Evolutionary conservation across 2,113 vertebrate species (phyloP).

Genomic region (Fregata magnificens): DNA sequence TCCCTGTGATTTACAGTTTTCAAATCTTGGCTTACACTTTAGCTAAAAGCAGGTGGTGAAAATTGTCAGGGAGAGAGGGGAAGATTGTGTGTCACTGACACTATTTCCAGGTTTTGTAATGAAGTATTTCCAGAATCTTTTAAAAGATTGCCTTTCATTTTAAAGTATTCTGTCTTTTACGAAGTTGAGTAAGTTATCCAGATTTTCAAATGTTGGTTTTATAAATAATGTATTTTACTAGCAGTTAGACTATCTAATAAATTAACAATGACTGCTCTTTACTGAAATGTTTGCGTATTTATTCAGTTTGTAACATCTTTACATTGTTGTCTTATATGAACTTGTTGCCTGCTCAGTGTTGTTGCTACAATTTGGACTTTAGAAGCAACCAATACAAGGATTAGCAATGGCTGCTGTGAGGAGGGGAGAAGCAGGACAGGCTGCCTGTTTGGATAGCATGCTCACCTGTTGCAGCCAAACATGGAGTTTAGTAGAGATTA

Average conservation of each 20-base stretch:
- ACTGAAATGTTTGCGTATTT: background rate
- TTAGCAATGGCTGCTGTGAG: background rate
- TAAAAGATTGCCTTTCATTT: background rate
- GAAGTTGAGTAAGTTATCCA: background rate
- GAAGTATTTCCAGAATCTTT: background rate
- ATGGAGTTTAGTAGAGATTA: background rate
- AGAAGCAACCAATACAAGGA: background rate
- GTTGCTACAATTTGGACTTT: background rate
- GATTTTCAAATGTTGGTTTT: background rate
- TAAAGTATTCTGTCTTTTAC: background rate
- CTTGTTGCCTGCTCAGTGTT: background rate
- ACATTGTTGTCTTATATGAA: background rate
- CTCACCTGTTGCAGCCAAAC: background rate
- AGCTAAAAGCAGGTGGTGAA: slow-evolving; percentile 9
- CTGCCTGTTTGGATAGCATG: background rate
- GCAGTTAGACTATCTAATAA: background rate
- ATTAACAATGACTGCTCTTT: background rate
- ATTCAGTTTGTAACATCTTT: background rate
- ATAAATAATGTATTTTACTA: background rate
- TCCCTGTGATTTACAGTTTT: background rate
- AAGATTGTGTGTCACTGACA: background rate
- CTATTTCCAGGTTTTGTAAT: background rate
- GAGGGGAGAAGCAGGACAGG: background rate
- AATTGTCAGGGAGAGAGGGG: background rate
- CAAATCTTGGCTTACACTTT: background rate